These are phyloP conservation scores for Spea hammondii DNA, from an alignment of 2,797 vertebrate species.

Conservation along the genomic window DNA sequence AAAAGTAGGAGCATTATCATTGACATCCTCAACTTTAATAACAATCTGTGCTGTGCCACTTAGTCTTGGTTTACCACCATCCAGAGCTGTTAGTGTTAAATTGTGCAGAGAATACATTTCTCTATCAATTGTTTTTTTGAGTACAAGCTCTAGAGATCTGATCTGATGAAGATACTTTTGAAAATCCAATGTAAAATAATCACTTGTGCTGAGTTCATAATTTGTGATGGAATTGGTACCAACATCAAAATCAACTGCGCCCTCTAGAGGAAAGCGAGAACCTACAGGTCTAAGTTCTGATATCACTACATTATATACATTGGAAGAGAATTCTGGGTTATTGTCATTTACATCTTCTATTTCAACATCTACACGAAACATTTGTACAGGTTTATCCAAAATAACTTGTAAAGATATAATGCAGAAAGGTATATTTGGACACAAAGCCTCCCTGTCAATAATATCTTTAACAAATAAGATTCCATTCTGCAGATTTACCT, in stretches of 20 bases:
- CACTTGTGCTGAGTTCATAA: slow-evolving; percentile 66
- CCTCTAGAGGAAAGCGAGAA: slow-evolving; percentile 67
- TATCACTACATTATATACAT: slow-evolving; percentile 64
- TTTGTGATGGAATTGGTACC: slow-evolving; percentile 67
- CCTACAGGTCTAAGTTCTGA: slow-evolving; percentile 69
- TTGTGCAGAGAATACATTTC: slow-evolving; percentile 65
- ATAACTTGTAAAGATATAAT: slow-evolving; percentile 70
- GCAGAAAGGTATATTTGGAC: slow-evolving; percentile 62
- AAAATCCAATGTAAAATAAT: slow-evolving; percentile 68
- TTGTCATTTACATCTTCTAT: slow-evolving; percentile 74
- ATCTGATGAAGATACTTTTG: slow-evolving; percentile 60
- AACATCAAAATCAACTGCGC: slow-evolving; percentile 69
- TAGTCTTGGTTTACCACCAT: slow-evolving; percentile 64
- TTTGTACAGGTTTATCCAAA: slow-evolving; percentile 69
- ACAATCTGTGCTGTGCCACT: slow-evolving; percentile 61
- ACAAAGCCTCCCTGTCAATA: slow-evolving; percentile 71
- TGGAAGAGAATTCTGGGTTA: slow-evolving; percentile 63
- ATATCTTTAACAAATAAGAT: slow-evolving; percentile 66
- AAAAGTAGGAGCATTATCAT: slow-evolving; percentile 73
- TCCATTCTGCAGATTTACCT: slow-evolving; percentile 69
- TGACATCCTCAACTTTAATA: slow-evolving; percentile 70
- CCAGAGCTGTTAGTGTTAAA: slow-evolving; percentile 68
- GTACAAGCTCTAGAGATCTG: slow-evolving; percentile 64
- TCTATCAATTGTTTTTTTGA: slow-evolving; percentile 74
- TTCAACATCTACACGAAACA: slow-evolving; percentile 69